phyloP scores from a whole-genome alignment of 2,113 vertebrate species.

The Danionella cerebrum region DNA sequence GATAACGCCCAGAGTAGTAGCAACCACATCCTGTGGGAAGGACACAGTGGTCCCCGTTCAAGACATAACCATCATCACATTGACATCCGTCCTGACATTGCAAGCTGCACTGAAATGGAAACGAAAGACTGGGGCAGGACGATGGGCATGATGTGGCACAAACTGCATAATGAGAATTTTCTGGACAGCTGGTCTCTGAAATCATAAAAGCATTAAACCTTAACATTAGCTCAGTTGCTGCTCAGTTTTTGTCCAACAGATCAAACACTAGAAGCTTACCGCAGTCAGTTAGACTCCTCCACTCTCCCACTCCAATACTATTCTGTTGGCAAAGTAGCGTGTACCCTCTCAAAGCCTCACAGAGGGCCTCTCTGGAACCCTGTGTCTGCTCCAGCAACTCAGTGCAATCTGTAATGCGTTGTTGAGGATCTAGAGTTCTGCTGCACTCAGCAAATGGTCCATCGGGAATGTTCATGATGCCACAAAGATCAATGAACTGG shows the following conservation, averaged over 20 bases:
- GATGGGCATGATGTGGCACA: neutral
- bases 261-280: constrained; percentile 34
- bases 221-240: no score
- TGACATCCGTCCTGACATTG: constrained; percentile 58
- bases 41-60: constrained; percentile 54
- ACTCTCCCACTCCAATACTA: constrained; percentile 28
- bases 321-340: constrained; percentile 50
- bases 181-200: constrained; percentile 45
- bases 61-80: constrained; percentile 51
- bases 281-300: constrained; percentile 53
- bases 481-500: constrained; percentile 28
- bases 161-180: constrained; percentile 53
- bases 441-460: constrained; percentile 51
- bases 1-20: constrained; percentile 48
- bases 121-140: constrained; percentile 55
- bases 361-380: constrained; percentile 26
- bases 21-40: constrained; percentile 55
- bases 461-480: constrained; percentile 18
- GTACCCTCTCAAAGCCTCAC: constrained; percentile 42
- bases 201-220: neutral
- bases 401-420: constrained; percentile 28
- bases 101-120: constrained; percentile 48
- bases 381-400: neutral
- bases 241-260: no score
- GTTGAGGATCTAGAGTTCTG: neutral